Conservation (phyloP, 1,140 invertebrate species). For the Drosophila kepulauana region DNA sequence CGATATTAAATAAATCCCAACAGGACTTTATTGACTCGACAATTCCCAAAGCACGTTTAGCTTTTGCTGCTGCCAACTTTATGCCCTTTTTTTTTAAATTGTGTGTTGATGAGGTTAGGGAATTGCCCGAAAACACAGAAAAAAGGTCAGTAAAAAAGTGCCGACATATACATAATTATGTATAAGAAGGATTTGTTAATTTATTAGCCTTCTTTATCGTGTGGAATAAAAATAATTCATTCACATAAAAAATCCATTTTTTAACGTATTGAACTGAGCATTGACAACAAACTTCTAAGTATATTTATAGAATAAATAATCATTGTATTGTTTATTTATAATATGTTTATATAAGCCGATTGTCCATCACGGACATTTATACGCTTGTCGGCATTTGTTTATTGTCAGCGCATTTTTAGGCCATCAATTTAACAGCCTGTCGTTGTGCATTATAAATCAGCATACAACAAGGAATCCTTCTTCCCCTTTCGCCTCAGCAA, state of each 20-base stretch:
- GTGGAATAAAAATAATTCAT: neutral
- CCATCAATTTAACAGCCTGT: slow-evolving; percentile 43
- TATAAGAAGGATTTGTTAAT: neutral
- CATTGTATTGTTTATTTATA: neutral
- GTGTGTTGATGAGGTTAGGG: slow-evolving; percentile 2
- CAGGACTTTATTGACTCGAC: slow-evolving; percentile 66
- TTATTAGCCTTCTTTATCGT: neutral
- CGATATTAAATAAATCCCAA: slow-evolving; percentile 76
- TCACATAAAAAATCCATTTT: neutral
- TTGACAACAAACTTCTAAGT: neutral
- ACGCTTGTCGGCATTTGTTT: slow-evolving; percentile 55
- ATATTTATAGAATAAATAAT: neutral
- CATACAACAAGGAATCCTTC: slow-evolving; percentile 32
- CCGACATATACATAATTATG: slow-evolving; percentile 45
- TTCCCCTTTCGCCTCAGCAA: neutral
- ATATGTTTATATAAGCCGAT: slow-evolving; percentile 4
- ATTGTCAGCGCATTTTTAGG: slow-evolving; percentile 53
- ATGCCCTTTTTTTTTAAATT: slow-evolving; percentile 18
- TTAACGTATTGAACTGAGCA: neutral
- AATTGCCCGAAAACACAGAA: neutral
- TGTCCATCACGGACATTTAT: slow-evolving; percentile 56
- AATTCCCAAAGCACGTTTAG: slow-evolving; percentile 50
- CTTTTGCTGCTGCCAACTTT: neutral
- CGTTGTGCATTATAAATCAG: slow-evolving; percentile 68
- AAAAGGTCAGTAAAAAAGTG: neutral